Base-by-base conservation (phyloP, 2,113 vertebrate species). In the Festucalex cinctus region DNA sequence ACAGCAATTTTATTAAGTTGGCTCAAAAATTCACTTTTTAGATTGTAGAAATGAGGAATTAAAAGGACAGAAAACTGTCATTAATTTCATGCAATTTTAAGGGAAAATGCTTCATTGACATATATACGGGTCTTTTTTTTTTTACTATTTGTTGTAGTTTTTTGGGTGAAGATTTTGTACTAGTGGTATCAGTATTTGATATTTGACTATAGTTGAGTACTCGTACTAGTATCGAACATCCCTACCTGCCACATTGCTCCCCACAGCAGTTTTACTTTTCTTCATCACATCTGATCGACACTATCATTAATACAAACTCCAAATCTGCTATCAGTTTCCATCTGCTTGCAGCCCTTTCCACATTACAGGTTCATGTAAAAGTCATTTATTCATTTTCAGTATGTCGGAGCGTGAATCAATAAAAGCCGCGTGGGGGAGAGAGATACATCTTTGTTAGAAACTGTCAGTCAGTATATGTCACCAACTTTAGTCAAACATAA, bases 261-360 rank as follows among this genome's bases (percentile, higher is more conserved):
- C 62, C 71, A 80, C 73, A 62, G 77, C 75, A 67, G 73, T 63
- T 77, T 26, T 69, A 83, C 37, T n/a, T 24, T 43, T 62, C n/a
- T 62, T 62, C 37, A 61, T 61, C 59, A 24, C 12, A 81, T 75
- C 69, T 75, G 69, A 67, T 67, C 65, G 71, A 71, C 61, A 66
- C 61, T 68, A 73, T 71, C 48, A 71, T 77, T 75, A 69, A 79
- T 85, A 84, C 82, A 80, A 81, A 86, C 74, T 85, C 77, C 68
- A 72, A 88, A 86, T 70, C 80, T 74, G 68, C 76, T 63, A 76
- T 82, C 68, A 76, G 70, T 86, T 78, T 83, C 61, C 69, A 86
- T 87, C 77, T 83, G 78, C 70, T 71, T 28, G 60, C 66, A 82
- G 77, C 70, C 63, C 63, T 81, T 71, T 73, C 58, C 63, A 73